Percentiles rank a stretch among this genome's conserved stretches.
These are phyloP conservation scores for Rhingia campestris DNA, from an alignment of 2,888 invertebrate species.

Conservation along the genomic window DNA sequence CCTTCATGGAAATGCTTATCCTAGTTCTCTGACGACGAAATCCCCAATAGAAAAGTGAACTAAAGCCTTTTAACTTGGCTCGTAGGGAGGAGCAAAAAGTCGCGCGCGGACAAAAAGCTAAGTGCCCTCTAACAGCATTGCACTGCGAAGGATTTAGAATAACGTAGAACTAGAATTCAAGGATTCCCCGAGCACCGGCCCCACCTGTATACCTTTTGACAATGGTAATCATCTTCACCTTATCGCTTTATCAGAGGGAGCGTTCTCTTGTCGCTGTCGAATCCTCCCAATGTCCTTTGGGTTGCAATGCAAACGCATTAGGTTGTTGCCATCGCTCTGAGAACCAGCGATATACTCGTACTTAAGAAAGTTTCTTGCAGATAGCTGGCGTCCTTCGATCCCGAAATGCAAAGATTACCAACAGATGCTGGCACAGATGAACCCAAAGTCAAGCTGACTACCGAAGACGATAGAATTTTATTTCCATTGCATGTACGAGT, in stretches of 20 bases:
- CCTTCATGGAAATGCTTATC: conserved; percentile 64
- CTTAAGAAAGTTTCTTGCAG: conserved; percentile 44
- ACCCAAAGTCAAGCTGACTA: conserved; percentile 15
- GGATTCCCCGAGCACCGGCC: neutral
- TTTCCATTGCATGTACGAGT: neutral
- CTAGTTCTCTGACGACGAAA: conserved; percentile 45
- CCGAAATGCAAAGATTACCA: conserved; percentile 36
- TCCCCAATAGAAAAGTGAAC: conserved; percentile 54
- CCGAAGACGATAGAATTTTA: conserved; percentile 37
- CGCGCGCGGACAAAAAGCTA: conserved; percentile 50
- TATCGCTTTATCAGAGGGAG: conserved; percentile 25
- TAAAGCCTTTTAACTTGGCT: conserved; percentile 58
- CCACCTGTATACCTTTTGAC: conserved; percentile 43
- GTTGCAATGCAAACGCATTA: conserved; percentile 24
- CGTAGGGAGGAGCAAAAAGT: conserved; percentile 7
- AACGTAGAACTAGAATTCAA: neutral
- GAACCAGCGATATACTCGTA: conserved; percentile 15
- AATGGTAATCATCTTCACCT: conserved; percentile 52
- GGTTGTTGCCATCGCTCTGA: conserved; percentile 27
- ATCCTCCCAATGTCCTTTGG: neutral
- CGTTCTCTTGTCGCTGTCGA: conserved; percentile 16
- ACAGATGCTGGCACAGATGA: conserved; percentile 29
- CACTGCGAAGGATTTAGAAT: conserved; percentile 16
- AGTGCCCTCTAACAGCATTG: conserved; percentile 48
- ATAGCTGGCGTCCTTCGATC: conserved; percentile 44